phyloP scores from a whole-genome alignment of 2,113 vertebrate species.

The Picathartes gymnocephalus region DNA sequence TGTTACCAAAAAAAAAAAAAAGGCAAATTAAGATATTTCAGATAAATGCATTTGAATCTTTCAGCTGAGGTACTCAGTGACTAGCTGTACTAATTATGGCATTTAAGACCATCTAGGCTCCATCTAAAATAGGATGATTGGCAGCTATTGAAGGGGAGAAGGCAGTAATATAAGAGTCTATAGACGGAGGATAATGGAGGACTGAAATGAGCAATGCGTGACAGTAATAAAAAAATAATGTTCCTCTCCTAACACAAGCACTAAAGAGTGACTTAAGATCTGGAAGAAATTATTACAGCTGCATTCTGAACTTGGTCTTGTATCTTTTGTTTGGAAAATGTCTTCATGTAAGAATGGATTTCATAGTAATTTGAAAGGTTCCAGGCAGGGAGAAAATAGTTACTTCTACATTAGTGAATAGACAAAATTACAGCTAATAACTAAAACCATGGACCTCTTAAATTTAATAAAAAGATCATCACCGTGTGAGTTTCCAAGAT shows the following conservation, averaged over 20 bases:
- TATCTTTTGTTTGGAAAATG: slow-evolving; percentile 2
- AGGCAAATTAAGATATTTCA: background rate
- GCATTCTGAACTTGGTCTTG: background rate
- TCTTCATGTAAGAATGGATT: background rate
- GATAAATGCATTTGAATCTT: background rate
- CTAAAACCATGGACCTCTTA: background rate
- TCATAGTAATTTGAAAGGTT: background rate
- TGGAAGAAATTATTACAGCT: background rate
- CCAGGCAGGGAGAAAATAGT: background rate
- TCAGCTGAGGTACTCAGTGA: background rate
- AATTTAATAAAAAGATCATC: background rate
- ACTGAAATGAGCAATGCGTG: background rate
- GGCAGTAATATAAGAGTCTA: background rate
- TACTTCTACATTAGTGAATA: background rate
- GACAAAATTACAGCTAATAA: background rate
- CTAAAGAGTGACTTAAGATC: background rate
- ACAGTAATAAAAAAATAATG: background rate
- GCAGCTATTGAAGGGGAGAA: background rate
- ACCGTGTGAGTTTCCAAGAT: background rate
- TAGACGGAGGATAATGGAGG: background rate
- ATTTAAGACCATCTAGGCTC: background rate
- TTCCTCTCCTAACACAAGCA: background rate
- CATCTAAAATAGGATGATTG: background rate
- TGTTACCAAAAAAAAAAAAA: background rate
- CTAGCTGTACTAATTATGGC: background rate